Evolutionary conservation across 2,888 invertebrate genomes (phyloP).

Genomic region (Dione vanillae): DNA sequence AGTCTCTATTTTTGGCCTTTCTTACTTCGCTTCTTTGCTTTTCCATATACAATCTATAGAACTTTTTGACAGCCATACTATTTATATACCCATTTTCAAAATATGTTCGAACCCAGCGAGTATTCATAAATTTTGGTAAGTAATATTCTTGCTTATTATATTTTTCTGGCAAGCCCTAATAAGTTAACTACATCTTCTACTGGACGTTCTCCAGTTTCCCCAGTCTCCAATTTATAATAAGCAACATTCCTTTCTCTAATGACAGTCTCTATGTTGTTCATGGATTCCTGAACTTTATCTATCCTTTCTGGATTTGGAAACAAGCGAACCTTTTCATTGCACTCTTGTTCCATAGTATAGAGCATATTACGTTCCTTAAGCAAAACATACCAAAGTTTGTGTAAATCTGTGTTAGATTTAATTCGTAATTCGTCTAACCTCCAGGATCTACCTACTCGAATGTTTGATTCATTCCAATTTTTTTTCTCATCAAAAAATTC

Average conservation of each 20-base stretch:
- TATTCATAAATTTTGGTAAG: constrained; percentile 88
- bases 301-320: constrained; percentile 97
- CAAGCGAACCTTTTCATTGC: constrained; percentile 85
- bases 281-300: constrained; percentile 97
- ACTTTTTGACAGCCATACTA: constrained; percentile 85
- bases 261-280: constrained; percentile 96
- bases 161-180: constrained; percentile 85
- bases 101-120: constrained; percentile 85
- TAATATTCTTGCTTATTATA: constrained; percentile 85
- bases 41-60: constrained; percentile 85
- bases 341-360: constrained; percentile 96
- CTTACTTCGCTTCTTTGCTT: constrained; percentile 84
- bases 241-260: constrained; percentile 96
- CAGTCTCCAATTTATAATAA: constrained; percentile 94
- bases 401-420: constrained; percentile 97
- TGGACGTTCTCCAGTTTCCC: constrained; percentile 91
- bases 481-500: constrained; percentile 95
- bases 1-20: constrained; percentile 85
- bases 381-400: constrained; percentile 96
- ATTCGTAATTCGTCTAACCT: constrained; percentile 94
- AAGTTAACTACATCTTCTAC: constrained; percentile 82
- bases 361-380: constrained; percentile 99
- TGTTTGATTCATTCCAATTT: constrained; percentile 91
- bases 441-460: constrained; percentile 95
- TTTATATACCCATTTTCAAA: constrained; percentile 79